Base-by-base conservation (phyloP, 2,797 vertebrate species). In the Lerista edwardsae region DNA sequence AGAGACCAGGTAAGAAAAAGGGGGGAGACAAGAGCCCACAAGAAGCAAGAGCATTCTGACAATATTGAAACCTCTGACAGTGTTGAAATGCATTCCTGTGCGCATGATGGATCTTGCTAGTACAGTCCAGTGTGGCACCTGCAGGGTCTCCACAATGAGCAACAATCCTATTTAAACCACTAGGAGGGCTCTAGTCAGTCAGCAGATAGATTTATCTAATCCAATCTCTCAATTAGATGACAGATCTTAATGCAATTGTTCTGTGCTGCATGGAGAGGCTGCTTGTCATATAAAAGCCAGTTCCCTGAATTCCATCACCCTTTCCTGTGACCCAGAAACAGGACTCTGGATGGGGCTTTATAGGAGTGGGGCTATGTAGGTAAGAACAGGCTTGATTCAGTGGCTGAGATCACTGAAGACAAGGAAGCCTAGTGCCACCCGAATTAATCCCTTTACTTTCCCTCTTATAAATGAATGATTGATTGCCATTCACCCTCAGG, bases 1-100 rank as follows among this genome's bases (percentile, higher is more conserved):
- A 87, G 94, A 95, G 90, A 94, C 94, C 85, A 95, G 94, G 94
- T 95, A 93, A 95, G 94, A 86, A 75, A 87, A 87, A 73, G n/a
- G 4, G 79, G 87, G 72, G 34, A 75, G 76, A 44, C 31, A 34
- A 61, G 79, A 81, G 79, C 79, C 79, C 59, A 31, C 44, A 67
- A 7, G 25, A 83, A 2, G 44, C 65, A 80, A 67, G 57, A 86
- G 74, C 80, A 6, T 67, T 51, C 47, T 51, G 47, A 51, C 47
- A 51, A 51, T 51, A 12, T 51, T 51, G 19, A 11, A 61, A 81
- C 34, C 27, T 12, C 29, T 39, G 72, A 41, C 29, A n/a, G n/a
- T 44, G n/a, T 3, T 55, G 62, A 75, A 80, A 61, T 76, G 79
- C 31, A 29, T 34, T 47, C 31, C 39, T 71, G 14, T 62, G 25